Base-by-base conservation (phyloP, 2,797 vertebrate species). In the Acanthis flammea region DNA sequence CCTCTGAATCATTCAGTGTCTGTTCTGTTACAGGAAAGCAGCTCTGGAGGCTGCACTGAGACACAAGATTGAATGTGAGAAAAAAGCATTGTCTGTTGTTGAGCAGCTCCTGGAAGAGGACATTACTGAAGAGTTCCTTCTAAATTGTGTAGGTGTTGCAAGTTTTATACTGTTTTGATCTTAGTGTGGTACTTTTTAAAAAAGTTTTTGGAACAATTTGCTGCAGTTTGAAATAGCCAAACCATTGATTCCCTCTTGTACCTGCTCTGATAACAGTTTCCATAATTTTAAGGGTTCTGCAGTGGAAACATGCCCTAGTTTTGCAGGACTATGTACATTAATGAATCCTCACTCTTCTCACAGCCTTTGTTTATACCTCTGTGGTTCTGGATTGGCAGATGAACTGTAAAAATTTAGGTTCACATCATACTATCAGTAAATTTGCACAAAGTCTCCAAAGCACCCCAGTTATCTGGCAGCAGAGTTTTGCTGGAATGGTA, bases 81-180 rank as follows among this genome's bases (percentile, higher is more conserved):
- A 96, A 82, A 98, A 98, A 97, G 99, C 99, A 8, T 87, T 98
- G 86, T 88, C 86, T 83, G 86, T 99, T 80, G 99, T 99, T 82
- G 98, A 99, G 97, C 97, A 98, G 7, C 98, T 99, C n/a, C 96
- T 99, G 90, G 99, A 99, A 84, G 98, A 99, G 72, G 97, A 97
- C 13, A 98, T 99, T 84, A 94, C 98, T 14, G 99, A 99, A 77
- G 98, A 99, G 66, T 98, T 99, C 92, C 97, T 99, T 76, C 71
- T 97, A 23, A 98, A 98, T 74, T 99, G 98, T 96, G 99, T 99
- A 98, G 23, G 98, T 97, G 12, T 89, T 93, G 15, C 31, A 57
- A 53, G 17, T 54, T 88, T 67, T 65, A 23, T 61, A 12, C 7
- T 66, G 5, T 28, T 92, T 74, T 83, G 7, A 19, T 88, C 28